Evolutionary conservation across 2,888 invertebrate genomes (phyloP).

Genomic region (Amphiduros pacificus): DNA sequence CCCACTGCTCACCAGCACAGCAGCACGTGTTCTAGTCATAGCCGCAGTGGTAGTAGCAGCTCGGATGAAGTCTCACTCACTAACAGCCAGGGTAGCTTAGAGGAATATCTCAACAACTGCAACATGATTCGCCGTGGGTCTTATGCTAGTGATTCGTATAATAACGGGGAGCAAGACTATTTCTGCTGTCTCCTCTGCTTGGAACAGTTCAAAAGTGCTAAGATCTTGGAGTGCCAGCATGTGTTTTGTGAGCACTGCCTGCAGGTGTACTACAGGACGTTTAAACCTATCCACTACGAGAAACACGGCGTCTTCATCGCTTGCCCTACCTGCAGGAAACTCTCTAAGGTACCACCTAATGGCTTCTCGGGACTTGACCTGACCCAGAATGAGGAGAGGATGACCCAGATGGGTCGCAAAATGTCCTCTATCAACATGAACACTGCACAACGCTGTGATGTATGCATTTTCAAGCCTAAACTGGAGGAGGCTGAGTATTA

Average conservation of each 20-base stretch:
- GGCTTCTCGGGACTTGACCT: not conserved
- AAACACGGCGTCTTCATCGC: not conserved
- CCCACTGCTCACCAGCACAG: too few species aligned
- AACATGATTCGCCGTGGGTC: too few species aligned
- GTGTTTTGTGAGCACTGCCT: constrained; percentile 12
- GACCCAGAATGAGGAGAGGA: not conserved
- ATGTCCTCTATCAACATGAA: not conserved
- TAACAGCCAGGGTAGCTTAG: too few species aligned
- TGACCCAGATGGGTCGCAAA: not conserved
- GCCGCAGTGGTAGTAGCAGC: too few species aligned
- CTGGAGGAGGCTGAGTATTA: constrained; percentile 18
- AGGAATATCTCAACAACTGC: too few species aligned
- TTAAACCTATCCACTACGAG: not conserved
- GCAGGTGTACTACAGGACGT: not conserved
- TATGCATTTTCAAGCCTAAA: constrained; percentile 6
- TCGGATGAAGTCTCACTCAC: too few species aligned
- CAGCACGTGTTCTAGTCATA: too few species aligned
- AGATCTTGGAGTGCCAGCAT: constrained; percentile 2
- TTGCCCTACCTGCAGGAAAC: constrained; percentile 8
- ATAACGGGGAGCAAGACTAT: too few species aligned
- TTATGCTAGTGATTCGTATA: too few species aligned
- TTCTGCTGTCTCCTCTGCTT: not conserved
- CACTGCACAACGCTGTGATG: constrained; percentile 8
- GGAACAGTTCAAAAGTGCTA: not conserved
- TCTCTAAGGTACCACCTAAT: not conserved